These are phyloP conservation scores for Meandrina meandrites DNA, from an alignment of 92 coral and sea anemone genomes.

Conservation along the genomic window DNA sequence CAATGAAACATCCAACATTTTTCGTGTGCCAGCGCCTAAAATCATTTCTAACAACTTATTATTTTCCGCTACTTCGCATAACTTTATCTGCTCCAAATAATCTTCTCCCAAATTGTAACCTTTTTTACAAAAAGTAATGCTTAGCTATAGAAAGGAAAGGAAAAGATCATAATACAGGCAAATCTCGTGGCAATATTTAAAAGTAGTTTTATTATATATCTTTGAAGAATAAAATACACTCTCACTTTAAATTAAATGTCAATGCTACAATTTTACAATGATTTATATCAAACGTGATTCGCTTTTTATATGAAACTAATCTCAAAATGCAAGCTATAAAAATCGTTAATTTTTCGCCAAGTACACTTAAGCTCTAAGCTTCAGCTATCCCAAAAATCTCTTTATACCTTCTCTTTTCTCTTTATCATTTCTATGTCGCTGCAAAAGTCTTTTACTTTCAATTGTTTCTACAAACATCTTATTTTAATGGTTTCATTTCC, in stretches of 20 bases:
- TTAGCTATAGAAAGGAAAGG: too few relatives aligned
- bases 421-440: not conserved
- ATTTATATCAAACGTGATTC: not conserved
- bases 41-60: not conserved
- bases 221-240: slow-evolving; percentile 18
- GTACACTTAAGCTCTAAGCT: not conserved
- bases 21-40: not conserved
- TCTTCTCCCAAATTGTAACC: too few relatives aligned
- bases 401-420: not conserved
- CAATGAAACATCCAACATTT: too few relatives aligned
- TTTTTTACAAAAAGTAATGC: too few relatives aligned
- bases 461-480: not conserved
- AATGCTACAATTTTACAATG: not conserved
- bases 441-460: not conserved
- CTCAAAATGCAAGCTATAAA: not conserved
- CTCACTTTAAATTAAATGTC: not conserved
- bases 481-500: not conserved
- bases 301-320: not conserved
- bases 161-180: too few relatives aligned
- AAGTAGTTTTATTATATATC: slow-evolving; percentile 4
- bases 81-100: too few relatives aligned
- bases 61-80: too few relatives aligned
- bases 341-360: not conserved
- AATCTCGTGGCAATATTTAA: too few relatives aligned
- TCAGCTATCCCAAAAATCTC: not conserved